Evolutionary conservation across 1,140 invertebrate genomes (phyloP).

Genomic region (Ptiloglossa arizonensis): DNA sequence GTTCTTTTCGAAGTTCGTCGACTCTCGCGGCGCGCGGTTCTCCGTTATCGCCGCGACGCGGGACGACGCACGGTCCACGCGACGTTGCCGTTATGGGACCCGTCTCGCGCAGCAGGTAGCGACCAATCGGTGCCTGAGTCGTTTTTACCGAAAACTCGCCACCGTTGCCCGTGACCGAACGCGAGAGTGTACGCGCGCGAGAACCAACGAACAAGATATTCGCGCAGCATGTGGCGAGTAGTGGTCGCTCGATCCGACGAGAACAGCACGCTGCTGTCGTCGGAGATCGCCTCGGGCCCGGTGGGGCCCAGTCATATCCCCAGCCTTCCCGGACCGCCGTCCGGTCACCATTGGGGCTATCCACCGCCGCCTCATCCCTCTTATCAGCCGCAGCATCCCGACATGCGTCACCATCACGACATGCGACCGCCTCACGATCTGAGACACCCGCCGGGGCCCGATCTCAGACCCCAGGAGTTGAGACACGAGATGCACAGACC

Average conservation of each 20-base stretch:
- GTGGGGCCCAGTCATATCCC: conserved; percentile 70
- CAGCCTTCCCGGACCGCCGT: conserved; percentile 67
- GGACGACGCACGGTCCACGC: no score
- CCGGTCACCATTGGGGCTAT: conserved; percentile 77
- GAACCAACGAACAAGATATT: no score
- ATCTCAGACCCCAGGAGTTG: conserved; percentile 30
- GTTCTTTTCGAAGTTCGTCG: no score
- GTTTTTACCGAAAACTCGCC: neutral
- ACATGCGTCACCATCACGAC: conserved; percentile 73
- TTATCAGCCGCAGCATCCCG: conserved; percentile 66
- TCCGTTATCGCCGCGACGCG: neutral
- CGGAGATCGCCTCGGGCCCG: conserved; percentile 73
- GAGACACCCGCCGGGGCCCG: conserved; percentile 33
- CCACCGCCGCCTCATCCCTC: conserved; percentile 73
- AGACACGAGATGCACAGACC: conserved; percentile 64
- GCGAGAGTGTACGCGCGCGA: no score
- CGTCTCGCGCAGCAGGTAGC: no score
- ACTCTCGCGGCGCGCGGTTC: no score
- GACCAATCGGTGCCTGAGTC: no score
- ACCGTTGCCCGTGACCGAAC: no score
- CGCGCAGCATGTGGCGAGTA: conserved; percentile 79
- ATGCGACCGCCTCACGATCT: conserved; percentile 70
- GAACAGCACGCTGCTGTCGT: conserved; percentile 78
- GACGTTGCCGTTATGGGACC: no score
- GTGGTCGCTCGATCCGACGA: conserved; percentile 81